Evolutionary conservation across 1,140 invertebrate species (phyloP).

Genomic region (Heliothis subflexa): DNA sequence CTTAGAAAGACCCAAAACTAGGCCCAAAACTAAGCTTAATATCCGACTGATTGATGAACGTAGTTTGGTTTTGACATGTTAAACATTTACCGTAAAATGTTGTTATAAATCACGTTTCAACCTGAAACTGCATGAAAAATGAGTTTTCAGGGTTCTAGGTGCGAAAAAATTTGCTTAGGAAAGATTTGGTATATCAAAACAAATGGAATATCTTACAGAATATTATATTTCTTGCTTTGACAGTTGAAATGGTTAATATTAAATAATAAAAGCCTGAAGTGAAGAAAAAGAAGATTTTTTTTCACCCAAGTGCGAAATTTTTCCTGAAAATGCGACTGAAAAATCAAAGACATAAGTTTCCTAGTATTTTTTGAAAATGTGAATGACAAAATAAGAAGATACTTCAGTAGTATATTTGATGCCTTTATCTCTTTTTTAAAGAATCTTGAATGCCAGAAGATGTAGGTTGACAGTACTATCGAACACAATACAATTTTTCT

Average conservation of each 20-base stretch:
- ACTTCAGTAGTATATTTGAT: too few species aligned
- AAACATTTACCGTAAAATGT: slow-evolving; percentile 41
- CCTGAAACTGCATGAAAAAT: slow-evolving; percentile 35
- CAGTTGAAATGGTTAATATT: not conserved
- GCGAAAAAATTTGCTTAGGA: not conserved
- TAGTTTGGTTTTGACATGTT: slow-evolving; percentile 34
- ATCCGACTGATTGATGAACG: slow-evolving; percentile 42
- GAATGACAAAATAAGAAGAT: too few species aligned
- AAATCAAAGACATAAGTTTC: too few species aligned
- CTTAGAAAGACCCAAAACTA: slow-evolving; percentile 26
- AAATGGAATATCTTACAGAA: not conserved
- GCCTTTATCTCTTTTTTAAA: too few species aligned
- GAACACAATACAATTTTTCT: not conserved
- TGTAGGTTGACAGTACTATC: not conserved
- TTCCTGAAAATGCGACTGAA: too few species aligned
- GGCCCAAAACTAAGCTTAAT: slow-evolving; percentile 13
- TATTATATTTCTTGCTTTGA: not conserved
- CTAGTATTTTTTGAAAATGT: too few species aligned
- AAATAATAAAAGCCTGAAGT: too few species aligned
- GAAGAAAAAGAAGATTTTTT: too few species aligned
- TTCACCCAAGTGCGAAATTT: too few species aligned
- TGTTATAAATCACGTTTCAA: slow-evolving; percentile 32
- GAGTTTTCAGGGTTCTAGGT: slow-evolving; percentile 13
- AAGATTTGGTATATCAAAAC: not conserved
- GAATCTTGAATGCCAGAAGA: too few species aligned